Conservation (phyloP, 2,888 invertebrate species). For the Epinotia nisella region DNA sequence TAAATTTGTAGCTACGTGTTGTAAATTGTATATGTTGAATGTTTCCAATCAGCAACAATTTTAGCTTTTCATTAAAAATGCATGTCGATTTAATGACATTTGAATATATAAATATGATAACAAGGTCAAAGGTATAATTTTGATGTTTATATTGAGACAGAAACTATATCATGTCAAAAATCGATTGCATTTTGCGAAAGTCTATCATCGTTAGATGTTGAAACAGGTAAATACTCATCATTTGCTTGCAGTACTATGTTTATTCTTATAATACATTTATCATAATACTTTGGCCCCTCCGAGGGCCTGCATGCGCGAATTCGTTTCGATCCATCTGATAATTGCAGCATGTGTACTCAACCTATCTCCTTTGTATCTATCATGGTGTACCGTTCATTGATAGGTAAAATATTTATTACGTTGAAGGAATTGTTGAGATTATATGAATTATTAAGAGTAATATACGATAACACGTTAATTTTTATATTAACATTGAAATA, state of each 20-base stretch:
- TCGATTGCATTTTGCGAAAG: conserved; percentile 49
- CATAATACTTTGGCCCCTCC: conserved; percentile 53
- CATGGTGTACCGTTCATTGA: conserved; percentile 18
- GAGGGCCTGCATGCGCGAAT: conserved; percentile 63
- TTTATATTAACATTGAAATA: conserved; percentile 36
- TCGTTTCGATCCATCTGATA: conserved; percentile 34
- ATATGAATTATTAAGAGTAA: conserved; percentile 31
- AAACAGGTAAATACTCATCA: conserved; percentile 52
- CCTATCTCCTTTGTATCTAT: conserved; percentile 24
- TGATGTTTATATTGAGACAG: conserved; percentile 12
- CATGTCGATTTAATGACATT: conserved; percentile 60
- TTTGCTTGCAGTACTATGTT: conserved; percentile 38
- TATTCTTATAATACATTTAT: conserved; percentile 50
- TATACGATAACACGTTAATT: conserved; percentile 30
- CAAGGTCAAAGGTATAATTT: conserved; percentile 42
- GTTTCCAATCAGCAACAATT: conserved; percentile 56
- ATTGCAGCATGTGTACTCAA: conserved; percentile 53
- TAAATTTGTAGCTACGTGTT: conserved; percentile 60
- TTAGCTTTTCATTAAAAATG: conserved; percentile 62
- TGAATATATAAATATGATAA: conserved; percentile 39
- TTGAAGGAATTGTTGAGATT: conserved; percentile 39
- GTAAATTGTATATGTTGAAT: conserved; percentile 56
- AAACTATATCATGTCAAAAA: conserved; percentile 49
- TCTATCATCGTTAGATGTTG: conserved; percentile 49
- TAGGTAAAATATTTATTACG: conserved; percentile 18